phyloP scores from a whole-genome alignment of 1,140 invertebrate species.

The Rhopalosiphum padi region DNA sequence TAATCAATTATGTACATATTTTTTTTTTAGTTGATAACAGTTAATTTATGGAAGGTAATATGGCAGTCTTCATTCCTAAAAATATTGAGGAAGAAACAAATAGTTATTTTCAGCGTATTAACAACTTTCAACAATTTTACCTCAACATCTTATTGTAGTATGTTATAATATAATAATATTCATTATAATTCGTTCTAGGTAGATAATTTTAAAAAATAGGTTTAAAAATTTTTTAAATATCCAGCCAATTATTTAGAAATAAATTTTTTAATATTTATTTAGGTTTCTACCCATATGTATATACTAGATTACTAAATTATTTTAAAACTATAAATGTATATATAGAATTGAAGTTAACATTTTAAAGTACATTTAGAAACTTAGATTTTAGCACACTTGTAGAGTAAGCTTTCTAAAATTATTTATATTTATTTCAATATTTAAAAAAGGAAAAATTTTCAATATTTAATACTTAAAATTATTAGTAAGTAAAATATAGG shows the following conservation, averaged over 20 bases:
- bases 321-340: not conserved
- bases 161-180: slow-evolving; percentile 43
- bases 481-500: too few species aligned
- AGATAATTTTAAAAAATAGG: too few species aligned
- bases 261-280: not conserved
- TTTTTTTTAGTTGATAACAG: slow-evolving; percentile 34
- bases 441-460: too few species aligned
- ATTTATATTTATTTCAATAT: not conserved
- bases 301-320: not conserved
- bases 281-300: not conserved
- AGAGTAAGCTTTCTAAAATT: too few species aligned
- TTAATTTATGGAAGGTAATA: not conserved
- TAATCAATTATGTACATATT: not conserved
- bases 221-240: not conserved
- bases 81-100: slow-evolving; percentile 98
- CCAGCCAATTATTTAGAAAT: not conserved
- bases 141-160: slow-evolving; percentile 83
- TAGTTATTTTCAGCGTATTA: slow-evolving; percentile 96
- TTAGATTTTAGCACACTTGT: too few species aligned
- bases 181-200: too few species aligned
- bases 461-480: too few species aligned
- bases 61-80: slow-evolving; percentile 73
- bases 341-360: too few species aligned
- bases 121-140: slow-evolving; percentile 93
- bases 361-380: too few species aligned